A percentile compares a stretch with the other conserved stretches of the same genome.
Conservation (phyloP, 2,797 vertebrate species). For the Eurystomus glaucurus region DNA sequence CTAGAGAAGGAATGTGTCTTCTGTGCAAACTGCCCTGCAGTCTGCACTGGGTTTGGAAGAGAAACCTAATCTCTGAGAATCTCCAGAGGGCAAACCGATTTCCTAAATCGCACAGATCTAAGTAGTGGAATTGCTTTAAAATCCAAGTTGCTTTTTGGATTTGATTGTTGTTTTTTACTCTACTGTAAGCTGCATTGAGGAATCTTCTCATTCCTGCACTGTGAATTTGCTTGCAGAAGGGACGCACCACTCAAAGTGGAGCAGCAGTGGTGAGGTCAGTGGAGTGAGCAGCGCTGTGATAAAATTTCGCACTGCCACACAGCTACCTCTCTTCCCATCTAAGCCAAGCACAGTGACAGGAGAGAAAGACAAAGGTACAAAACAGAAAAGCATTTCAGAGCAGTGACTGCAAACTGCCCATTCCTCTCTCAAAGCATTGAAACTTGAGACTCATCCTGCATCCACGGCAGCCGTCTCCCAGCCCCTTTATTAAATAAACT, state of each 20-base stretch:
- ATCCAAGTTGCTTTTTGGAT: neutral
- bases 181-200: neutral
- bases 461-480: neutral
- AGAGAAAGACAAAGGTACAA: neutral
- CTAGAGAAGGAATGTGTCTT: constrained; percentile 49
- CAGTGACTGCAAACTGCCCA: neutral
- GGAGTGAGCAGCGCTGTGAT: neutral
- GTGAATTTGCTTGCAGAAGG: neutral
- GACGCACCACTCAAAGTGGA: neutral
- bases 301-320: neutral
- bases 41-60: constrained; percentile 7
- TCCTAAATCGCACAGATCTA: neutral
- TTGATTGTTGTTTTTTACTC: neutral
- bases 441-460: neutral
- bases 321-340: neutral
- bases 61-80: neutral
- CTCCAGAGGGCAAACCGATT: neutral
- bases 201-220: neutral
- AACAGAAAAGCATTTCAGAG: neutral
- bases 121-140: constrained; percentile 11
- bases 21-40: constrained; percentile 43
- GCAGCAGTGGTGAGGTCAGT: neutral
- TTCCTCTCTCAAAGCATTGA: neutral
- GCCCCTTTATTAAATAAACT: neutral
- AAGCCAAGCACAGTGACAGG: neutral